phyloP scores from a whole-genome alignment of 2,113 vertebrate species.

The Drymodes brunneopygia region DNA sequence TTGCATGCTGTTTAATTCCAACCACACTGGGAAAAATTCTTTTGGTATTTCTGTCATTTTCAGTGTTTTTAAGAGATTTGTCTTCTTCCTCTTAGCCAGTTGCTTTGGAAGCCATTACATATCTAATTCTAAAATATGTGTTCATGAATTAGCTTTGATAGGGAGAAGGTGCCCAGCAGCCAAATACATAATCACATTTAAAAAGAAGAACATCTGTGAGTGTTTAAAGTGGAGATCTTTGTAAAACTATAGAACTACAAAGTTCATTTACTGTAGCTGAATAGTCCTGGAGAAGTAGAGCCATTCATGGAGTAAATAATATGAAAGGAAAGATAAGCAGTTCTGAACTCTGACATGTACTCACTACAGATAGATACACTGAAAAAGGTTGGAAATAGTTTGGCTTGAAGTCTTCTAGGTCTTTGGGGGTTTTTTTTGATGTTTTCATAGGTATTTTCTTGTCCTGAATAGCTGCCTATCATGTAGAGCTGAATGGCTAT shows the following conservation, averaged over 20 bases:
- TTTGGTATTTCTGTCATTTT: not conserved
- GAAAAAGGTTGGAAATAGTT: not conserved
- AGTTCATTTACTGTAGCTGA: not conserved
- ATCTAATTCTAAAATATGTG: not conserved
- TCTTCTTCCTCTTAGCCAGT: not conserved
- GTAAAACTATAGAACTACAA: not conserved
- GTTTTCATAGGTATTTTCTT: not conserved
- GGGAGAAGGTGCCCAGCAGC: not conserved
- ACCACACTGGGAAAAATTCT: not conserved
- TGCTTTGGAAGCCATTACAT: not conserved
- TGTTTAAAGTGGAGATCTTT: not conserved
- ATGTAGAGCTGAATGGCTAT: not conserved
- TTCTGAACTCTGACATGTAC: not conserved
- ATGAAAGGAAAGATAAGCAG: not conserved
- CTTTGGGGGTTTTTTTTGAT: not conserved
- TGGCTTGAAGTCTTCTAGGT: not conserved
- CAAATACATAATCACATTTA: not conserved
- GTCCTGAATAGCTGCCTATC: not conserved
- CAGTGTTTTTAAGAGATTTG: not conserved
- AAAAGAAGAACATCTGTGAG: not conserved
- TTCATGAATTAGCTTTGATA: not conserved
- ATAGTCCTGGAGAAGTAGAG: not conserved
- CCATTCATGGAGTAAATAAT: not conserved
- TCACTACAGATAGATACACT: not conserved
- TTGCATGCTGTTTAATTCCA: not conserved